A percentile compares a stretch with the other conserved stretches of the same genome.
phyloP scores from a whole-genome alignment of 2,888 invertebrate species.

The Melanargia galathea region DNA sequence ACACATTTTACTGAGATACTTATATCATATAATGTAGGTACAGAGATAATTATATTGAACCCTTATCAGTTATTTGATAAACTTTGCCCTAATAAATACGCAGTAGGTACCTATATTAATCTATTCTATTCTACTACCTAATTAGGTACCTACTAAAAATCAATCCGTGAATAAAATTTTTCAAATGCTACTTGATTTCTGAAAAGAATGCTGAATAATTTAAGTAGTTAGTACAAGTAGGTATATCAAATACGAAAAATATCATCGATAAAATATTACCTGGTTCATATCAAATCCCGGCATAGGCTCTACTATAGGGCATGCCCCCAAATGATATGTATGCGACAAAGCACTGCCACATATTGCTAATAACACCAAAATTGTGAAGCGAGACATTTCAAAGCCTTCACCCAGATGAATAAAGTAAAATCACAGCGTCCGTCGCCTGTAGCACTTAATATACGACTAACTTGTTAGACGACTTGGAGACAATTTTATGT shows the following conservation, averaged over 20 bases:
- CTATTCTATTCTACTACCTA: too few species aligned
- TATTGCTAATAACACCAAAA: slow-evolving; percentile 54
- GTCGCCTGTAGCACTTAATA: slow-evolving; percentile 15
- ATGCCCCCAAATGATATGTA: slow-evolving; percentile 88
- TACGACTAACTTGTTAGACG: slow-evolving; percentile 37
- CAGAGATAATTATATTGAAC: too few species aligned
- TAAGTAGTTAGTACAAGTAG: background rate
- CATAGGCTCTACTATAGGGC: slow-evolving; percentile 88
- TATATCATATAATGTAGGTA: too few species aligned
- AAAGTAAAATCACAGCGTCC: slow-evolving; percentile 14
- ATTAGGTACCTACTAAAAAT: background rate
- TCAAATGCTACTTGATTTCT: background rate
- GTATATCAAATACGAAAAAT: too few species aligned
- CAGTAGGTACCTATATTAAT: background rate
- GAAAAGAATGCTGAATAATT: background rate
- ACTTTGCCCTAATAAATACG: background rate
- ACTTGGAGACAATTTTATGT: slow-evolving; percentile 36
- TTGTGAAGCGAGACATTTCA: slow-evolving; percentile 52
- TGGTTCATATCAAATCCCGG: slow-evolving; percentile 87
- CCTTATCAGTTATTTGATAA: background rate
- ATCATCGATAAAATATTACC: slow-evolving; percentile 65
- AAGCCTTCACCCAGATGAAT: slow-evolving; percentile 14
- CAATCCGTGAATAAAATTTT: too few species aligned
- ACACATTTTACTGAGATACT: too few species aligned
- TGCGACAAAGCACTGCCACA: slow-evolving; percentile 76